Percentiles rank a stretch among this genome's conserved stretches.
Conservation (phyloP, 2,888 invertebrate species). For the Philaethria dido region DNA sequence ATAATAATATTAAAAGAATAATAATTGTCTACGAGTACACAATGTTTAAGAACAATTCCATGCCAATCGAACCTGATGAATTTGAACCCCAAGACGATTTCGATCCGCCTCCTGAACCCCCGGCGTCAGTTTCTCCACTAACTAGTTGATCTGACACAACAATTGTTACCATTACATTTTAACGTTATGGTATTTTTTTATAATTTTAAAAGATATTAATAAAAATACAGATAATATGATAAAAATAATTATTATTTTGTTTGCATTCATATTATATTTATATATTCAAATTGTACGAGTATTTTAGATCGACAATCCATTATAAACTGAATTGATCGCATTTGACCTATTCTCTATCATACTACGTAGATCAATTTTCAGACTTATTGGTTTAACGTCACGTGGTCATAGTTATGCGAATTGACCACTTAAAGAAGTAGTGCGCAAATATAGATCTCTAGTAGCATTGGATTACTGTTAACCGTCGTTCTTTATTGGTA, state of each 20-base stretch:
- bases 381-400: conserved; percentile 41
- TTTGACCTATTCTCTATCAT: background rate
- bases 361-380: conserved; percentile 31
- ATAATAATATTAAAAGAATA: background rate
- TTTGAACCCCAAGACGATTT: conserved; percentile 72
- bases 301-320: background rate
- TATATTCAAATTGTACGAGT: background rate
- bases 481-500: conserved; percentile 28
- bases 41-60: conserved; percentile 38
- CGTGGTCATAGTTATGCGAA: conserved; percentile 41
- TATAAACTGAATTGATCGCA: background rate
- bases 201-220: background rate
- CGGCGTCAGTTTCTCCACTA: conserved; percentile 71
- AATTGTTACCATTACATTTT: conserved; percentile 23
- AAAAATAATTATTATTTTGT: too few relatives aligned
- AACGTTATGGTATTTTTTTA: background rate
- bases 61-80: conserved; percentile 76
- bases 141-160: conserved; percentile 73
- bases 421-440: conserved; percentile 41
- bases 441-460: conserved; percentile 13
- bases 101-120: conserved; percentile 64
- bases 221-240: background rate
- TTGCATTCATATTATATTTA: background rate
- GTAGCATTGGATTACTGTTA: conserved; percentile 23
- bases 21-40: background rate